phyloP scores from a whole-genome alignment of 2,888 invertebrate species.

The Mythimna albipuncta region DNA sequence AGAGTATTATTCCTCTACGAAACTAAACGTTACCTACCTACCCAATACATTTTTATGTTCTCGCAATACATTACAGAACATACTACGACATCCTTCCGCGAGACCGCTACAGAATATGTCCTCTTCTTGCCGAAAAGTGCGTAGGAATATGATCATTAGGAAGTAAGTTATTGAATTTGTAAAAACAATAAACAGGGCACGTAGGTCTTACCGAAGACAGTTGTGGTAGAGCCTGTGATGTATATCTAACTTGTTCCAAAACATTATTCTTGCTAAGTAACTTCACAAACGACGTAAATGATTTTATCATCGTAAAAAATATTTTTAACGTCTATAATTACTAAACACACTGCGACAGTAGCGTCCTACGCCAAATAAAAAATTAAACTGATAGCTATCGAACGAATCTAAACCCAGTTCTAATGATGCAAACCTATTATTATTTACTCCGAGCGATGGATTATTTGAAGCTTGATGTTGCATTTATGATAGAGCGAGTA shows the following conservation, averaged over 20 bases:
- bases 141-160: not conserved
- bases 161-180: not conserved
- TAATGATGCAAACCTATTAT: not conserved
- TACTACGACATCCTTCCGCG: not conserved
- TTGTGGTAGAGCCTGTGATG: slow-evolving; percentile 81
- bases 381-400: slow-evolving; percentile 37
- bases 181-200: slow-evolving; percentile 6
- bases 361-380: slow-evolving; percentile 30
- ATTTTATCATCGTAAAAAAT: slow-evolving; percentile 72
- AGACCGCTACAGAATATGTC: not conserved
- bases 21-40: not conserved
- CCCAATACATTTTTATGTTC: not conserved
- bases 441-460: not conserved
- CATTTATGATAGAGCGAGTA: not conserved
- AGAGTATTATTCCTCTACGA: not conserved
- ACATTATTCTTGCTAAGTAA: slow-evolving; percentile 66
- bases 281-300: slow-evolving; percentile 69
- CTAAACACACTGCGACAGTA: slow-evolving; percentile 21
- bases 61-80: not conserved
- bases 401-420: slow-evolving; percentile 5
- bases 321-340: slow-evolving; percentile 12
- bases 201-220: slow-evolving; percentile 81
- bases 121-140: not conserved
- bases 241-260: slow-evolving; percentile 74
- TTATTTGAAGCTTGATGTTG: not conserved